Evolutionary conservation across 2,797 vertebrate species (phyloP), one percentile per base, ranked within the genome.

Genomic region (Catamblyrhynchus diadema): DNA sequence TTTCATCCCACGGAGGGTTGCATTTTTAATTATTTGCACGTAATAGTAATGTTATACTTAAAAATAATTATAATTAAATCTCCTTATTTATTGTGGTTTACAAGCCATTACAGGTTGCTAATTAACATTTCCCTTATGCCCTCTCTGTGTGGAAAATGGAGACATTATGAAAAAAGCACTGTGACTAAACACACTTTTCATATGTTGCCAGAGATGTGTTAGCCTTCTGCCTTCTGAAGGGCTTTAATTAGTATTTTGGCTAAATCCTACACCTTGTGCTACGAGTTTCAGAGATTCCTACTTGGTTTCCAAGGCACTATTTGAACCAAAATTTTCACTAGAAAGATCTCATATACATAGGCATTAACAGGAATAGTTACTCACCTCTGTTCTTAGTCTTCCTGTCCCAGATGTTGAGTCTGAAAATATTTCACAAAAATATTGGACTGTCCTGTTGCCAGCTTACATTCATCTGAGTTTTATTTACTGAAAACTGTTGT

Each of bases 121-220:
- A 23, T 47, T 70, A 54, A 42, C 7, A 48, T 51, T 65, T 77
- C 4, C 54, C 8, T 57, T 61, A 44, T 4, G 9, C 5, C 6
- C 45, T 73, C 25, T 69, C 56, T 80, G 22, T 81, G 70, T 21
- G 8, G 16, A 91, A 89, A 87, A 60, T 23, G 9, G 8, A 47
- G 21, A 85, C 77, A 6, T 30, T 33, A 35, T 33, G 21, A 37
- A 39, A 64, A 85, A 80, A 48, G 0, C 33, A 48, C 44, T 32
- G 27, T 1, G 2, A 67, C 67, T 82, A 10, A 60, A 48, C 1
- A 1, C 14, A 17, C 9, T 69, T 80, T 18, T 69, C 0, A 1
- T 51, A 35, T 12, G 6, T 64, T 25, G 12, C 32, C 17, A 66
- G 44, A 48, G 27, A 6, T 50, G 4, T 41, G 21, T 32, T 45